Conservation (phyloP, 64 coral and sea anemone genomes). For the Trachythela sp. region DNA sequence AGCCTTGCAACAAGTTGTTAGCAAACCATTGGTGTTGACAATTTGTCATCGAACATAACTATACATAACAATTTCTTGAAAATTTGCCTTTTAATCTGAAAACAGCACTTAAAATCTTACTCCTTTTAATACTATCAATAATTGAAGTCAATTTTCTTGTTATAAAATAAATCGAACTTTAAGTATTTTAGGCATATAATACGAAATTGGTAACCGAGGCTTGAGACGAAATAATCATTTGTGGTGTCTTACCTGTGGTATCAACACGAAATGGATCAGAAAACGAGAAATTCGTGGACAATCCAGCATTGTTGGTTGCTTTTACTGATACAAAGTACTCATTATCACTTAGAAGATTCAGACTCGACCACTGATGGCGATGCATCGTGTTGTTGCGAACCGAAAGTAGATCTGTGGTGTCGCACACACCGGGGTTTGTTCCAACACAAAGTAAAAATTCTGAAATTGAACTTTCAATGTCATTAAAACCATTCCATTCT, state of each 20-base stretch:
- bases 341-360: not conserved
- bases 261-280: slow-evolving; percentile 72
- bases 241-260: slow-evolving; percentile 78
- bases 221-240: too few relatives aligned
- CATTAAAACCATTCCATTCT: slow-evolving; percentile 60
- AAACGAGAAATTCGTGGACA: slow-evolving; percentile 46
- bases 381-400: not conserved
- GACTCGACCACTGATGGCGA: slow-evolving; percentile 1
- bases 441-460: slow-evolving; percentile 71
- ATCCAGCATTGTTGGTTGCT: slow-evolving; percentile 39
- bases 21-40: too few relatives aligned
- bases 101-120: too few relatives aligned
- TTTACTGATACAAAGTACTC: slow-evolving; percentile 29
- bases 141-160: too few relatives aligned
- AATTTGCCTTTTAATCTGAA: too few relatives aligned
- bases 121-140: too few relatives aligned
- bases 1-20: too few relatives aligned
- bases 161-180: too few relatives aligned
- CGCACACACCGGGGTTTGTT: slow-evolving; percentile 44
- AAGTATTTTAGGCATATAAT: too few relatives aligned
- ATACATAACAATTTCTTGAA: too few relatives aligned
- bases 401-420: slow-evolving; percentile 46
- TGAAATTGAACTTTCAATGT: slow-evolving; percentile 55
- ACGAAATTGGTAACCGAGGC: too few relatives aligned
- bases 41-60: too few relatives aligned